Evolutionary conservation across 2,888 invertebrate species (phyloP).

Genomic region (Meghimatium bilineatum): DNA sequence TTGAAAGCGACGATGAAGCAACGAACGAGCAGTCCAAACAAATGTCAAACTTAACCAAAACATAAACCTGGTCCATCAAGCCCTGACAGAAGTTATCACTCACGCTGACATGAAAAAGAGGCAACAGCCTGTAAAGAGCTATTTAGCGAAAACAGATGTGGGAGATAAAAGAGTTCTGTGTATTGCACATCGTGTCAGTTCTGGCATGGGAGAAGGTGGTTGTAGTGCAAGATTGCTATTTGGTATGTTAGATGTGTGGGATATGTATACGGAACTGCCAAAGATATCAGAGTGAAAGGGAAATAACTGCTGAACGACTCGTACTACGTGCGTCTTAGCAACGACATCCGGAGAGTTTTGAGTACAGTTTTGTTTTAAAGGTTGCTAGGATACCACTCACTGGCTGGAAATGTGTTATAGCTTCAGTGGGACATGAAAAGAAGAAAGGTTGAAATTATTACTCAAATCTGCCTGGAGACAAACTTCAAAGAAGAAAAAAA

Average conservation of each 20-base stretch:
- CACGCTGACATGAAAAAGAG: neutral
- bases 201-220: neutral
- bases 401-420: neutral
- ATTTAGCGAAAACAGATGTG: slow-evolving; percentile 21
- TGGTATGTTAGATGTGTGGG: neutral
- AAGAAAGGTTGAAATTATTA: too few relatives aligned
- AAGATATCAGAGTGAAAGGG: neutral
- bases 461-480: too few relatives aligned
- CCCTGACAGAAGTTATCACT: slow-evolving; percentile 7
- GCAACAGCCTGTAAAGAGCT: slow-evolving; percentile 6
- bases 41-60: slow-evolving; percentile 1
- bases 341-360: neutral
- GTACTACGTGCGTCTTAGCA: neutral
- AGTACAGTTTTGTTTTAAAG: neutral
- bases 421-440: too few relatives aligned
- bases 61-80: slow-evolving; percentile 1
- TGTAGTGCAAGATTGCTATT: neutral
- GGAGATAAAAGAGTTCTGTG: slow-evolving; percentile 1
- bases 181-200: neutral
- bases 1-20: neutral
- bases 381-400: neutral
- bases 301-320: neutral
- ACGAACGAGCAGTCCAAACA: neutral
- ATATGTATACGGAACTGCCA: neutral
- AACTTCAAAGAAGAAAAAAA: neutral